Evolutionary conservation across 2,113 vertebrate genomes (phyloP), one percentile per base, ranked within the genome.

Genomic region (Progne subis): DNA sequence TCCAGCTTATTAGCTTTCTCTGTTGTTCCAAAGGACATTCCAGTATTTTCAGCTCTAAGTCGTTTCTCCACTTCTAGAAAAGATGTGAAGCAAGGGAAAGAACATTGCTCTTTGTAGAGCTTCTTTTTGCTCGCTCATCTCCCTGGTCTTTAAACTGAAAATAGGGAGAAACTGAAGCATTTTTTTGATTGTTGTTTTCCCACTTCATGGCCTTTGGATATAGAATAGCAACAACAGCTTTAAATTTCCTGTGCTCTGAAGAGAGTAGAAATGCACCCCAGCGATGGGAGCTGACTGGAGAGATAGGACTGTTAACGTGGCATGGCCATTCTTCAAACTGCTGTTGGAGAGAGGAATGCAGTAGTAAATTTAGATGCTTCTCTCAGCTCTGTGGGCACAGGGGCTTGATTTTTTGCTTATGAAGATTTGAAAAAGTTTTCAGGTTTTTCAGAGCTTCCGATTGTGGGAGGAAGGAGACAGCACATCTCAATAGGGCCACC

Each of bases 401-500:
- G 41, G 44, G 7, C 39, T 49, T 49, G n/a, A 13, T 23, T n/a
- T 60, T 55, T 74, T 53, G 7, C 47, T 68, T 44, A 14, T 6
- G 8, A 87, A n/a, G 34, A 50, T 90, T 39, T 90, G 34, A 53
- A 50, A 23, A 82, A 56, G 20, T 47, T 46, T 12, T 56, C 12
- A 3, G 5, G 8, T 61, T 87, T 89, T 67, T 76, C 52, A 25
- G 63, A 52, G 26, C 44, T 65, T 61, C 18, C 0, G 2, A n/a
- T 18, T 11, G 16, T 29, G 37, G 43, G 34, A 41, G 47, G 44
- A 32, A 26, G 61, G 26, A 31, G 67, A 34, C 20, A 11, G 57
- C 0, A 0, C 34, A 32, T 61, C 46, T 77, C 14, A 6, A 41
- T 0, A 17, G 46, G 41, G 44, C 64, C 12, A 8, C 8, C 1